phyloP scores from a whole-genome alignment of 2,888 invertebrate species.

The Timema cristinae region DNA sequence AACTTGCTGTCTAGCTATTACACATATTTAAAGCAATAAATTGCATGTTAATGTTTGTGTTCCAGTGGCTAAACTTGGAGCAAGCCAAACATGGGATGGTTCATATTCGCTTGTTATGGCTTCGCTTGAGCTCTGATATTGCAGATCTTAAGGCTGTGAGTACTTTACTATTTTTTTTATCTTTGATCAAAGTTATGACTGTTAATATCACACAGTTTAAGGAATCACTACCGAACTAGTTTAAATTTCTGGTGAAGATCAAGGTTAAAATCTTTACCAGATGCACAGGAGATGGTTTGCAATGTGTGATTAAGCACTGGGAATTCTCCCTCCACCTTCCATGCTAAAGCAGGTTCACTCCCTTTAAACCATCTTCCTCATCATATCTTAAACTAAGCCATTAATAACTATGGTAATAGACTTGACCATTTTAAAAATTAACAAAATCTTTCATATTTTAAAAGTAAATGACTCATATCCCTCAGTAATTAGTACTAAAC shows the following conservation, averaged over 20 bases:
- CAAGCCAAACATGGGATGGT: constrained; percentile 94
- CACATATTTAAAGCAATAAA: no score
- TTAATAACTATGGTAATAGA: no score
- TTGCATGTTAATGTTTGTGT: constrained; percentile 5
- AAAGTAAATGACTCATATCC: not conserved
- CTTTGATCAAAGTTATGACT: no score
- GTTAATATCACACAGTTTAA: no score
- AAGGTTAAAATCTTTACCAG: not conserved
- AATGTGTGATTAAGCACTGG: not conserved
- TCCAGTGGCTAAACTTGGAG: constrained; percentile 90
- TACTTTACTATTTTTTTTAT: constrained; percentile 32
- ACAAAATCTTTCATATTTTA: not conserved
- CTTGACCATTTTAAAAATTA: no score
- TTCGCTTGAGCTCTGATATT: constrained; percentile 67
- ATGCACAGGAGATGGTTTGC: not conserved
- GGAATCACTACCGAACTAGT: no score
- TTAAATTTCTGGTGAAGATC: not conserved
- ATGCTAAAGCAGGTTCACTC: no score
- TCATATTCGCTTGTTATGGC: constrained; percentile 86
- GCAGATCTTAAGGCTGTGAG: constrained; percentile 71
- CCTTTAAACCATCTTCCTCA: no score
- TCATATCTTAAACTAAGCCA: no score
- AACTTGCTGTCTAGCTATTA: no score
- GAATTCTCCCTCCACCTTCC: no score
- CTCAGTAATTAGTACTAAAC: not conserved